Evolutionary conservation across 92 coral and sea anemone species (phyloP).

Genomic region (Blastomussa wellsi): DNA sequence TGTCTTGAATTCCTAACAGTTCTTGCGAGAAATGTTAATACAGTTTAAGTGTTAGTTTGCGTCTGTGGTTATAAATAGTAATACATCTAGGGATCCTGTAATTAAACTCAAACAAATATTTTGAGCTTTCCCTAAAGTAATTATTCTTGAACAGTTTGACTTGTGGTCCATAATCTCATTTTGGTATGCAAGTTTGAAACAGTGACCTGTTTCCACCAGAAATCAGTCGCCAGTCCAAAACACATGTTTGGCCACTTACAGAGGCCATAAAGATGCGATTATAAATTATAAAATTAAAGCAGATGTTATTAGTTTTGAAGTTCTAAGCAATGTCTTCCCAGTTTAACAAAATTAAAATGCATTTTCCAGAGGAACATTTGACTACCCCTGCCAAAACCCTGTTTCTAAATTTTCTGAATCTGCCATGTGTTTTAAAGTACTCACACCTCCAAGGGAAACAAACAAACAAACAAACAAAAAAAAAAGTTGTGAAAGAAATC

Average conservation of each 20-base stretch:
- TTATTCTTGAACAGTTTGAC: not conserved
- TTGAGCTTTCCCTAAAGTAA: not conserved
- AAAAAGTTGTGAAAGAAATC: too few relatives aligned
- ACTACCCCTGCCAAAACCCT: too few relatives aligned
- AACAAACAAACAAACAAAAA: too few relatives aligned
- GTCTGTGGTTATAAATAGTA: not conserved
- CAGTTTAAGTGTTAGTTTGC: not conserved
- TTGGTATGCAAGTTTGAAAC: not conserved
- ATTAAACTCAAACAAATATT: not conserved
- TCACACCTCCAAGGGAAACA: too few relatives aligned
- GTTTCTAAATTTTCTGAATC: not conserved
- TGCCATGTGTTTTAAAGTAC: not conserved
- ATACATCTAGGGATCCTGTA: not conserved
- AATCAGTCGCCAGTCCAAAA: too few relatives aligned
- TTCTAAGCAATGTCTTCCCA: not conserved
- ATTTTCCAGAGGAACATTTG: not conserved
- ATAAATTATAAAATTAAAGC: not conserved
- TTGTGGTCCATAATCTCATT: not conserved
- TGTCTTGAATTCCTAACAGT: slow-evolving; percentile 62
- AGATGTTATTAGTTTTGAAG: not conserved
- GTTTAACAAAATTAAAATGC: not conserved
- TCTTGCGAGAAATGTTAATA: not conserved
- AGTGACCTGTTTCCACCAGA: too few relatives aligned
- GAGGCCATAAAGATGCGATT: not conserved
- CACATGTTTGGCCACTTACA: not conserved